A percentile compares a stretch with the other conserved stretches of the same genome.
Conservation (phyloP, 2,797 vertebrate species). For the Urosaurus nigricauda region DNA sequence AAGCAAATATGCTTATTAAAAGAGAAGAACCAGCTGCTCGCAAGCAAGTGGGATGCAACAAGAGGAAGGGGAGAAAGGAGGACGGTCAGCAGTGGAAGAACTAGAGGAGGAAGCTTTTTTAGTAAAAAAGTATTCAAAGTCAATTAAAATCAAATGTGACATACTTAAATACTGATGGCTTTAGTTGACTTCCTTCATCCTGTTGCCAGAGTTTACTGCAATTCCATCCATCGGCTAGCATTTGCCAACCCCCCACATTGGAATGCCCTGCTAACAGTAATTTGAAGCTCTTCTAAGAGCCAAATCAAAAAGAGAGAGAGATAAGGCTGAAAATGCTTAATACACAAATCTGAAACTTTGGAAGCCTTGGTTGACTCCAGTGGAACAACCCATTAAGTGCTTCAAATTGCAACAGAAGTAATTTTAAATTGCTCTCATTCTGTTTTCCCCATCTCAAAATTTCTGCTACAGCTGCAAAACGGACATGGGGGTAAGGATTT, state of each 20-base stretch:
- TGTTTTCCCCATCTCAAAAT: conserved; percentile 56
- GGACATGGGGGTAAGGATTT: conserved; percentile 65
- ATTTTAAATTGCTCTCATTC: conserved; percentile 50
- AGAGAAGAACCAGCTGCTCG: conserved; percentile 48
- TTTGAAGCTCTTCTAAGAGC: conserved; percentile 19
- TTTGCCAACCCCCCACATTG: neutral
- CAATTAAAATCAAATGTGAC: conserved; percentile 73
- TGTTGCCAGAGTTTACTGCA: conserved; percentile 31
- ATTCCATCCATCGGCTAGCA: conserved; percentile 45
- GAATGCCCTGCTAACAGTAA: conserved; percentile 36
- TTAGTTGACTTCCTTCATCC: conserved; percentile 50
- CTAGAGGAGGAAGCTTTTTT: conserved; percentile 59
- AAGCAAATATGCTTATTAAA: conserved; percentile 31
- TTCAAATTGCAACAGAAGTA: conserved; percentile 2
- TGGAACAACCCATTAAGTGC: neutral
- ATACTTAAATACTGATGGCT: conserved; percentile 54
- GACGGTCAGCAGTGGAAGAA: conserved; percentile 54
- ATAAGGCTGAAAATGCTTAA: neutral
- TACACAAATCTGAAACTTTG: neutral
- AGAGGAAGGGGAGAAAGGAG: conserved; percentile 51
- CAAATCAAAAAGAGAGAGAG: neutral
- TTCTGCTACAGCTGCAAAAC: conserved; percentile 66
- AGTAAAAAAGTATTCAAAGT: conserved; percentile 60
- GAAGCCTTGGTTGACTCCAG: neutral
- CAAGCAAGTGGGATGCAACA: conserved; percentile 48